Conservation (phyloP, 1,140 invertebrate genomes). For the Ephestia elutella region DNA sequence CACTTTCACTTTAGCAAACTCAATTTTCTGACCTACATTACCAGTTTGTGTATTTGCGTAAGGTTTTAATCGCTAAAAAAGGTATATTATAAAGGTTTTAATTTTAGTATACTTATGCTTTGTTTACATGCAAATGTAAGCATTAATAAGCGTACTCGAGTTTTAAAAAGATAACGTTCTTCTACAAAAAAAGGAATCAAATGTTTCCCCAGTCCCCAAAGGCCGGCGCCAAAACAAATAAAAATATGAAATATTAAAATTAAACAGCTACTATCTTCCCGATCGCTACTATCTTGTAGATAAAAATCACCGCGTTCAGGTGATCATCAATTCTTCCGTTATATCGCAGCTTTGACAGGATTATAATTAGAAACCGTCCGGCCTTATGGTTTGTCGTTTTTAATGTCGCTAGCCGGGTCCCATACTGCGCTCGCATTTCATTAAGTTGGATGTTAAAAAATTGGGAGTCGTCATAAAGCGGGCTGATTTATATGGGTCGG, state of each 20-base stretch:
- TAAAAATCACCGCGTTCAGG: conserved; percentile 58
- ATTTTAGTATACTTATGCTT: no score
- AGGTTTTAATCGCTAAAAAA: no score
- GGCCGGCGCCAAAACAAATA: conserved; percentile 23
- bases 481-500: conserved; percentile 69
- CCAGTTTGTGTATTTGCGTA: no score
- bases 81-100: no score
- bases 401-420: conserved; percentile 70
- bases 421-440: conserved; percentile 73
- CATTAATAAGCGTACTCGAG: no score
- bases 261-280: conserved; percentile 49
- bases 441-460: conserved; percentile 66
- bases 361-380: conserved; percentile 73
- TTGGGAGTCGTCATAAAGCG: conserved; percentile 68
- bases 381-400: conserved; percentile 68
- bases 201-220: not conserved
- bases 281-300: conserved; percentile 34
- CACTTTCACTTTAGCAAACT: no score
- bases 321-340: conserved; percentile 69
- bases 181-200: no score
- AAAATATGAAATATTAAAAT: conserved; percentile 48
- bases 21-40: no score
- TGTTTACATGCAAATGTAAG: no score
- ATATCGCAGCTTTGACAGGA: conserved; percentile 69
- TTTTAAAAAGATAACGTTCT: no score